Evolutionary conservation across 2,888 invertebrate genomes (phyloP).

Genomic region (Microplitis manilae): DNA sequence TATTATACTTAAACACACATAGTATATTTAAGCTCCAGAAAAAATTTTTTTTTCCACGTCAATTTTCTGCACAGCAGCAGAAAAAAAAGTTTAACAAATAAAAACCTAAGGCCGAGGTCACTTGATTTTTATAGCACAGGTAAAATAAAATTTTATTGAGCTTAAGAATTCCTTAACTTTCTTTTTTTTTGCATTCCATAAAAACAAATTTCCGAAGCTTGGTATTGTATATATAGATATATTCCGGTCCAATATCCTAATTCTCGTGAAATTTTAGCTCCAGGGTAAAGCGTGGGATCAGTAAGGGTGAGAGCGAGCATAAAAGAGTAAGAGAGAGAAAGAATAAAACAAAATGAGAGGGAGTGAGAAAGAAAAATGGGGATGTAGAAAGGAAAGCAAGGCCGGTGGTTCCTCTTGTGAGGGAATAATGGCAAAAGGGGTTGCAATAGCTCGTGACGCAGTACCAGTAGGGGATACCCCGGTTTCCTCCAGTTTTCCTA

Average conservation of each 20-base stretch:
- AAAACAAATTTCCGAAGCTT: neutral
- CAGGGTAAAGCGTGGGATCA: constrained; percentile 28
- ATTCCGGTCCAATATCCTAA: constrained; percentile 30
- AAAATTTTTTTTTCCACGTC: neutral
- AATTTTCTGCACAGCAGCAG: constrained; percentile 13
- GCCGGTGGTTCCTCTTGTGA: constrained; percentile 42
- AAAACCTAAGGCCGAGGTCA: neutral
- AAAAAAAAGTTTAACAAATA: constrained; percentile 12
- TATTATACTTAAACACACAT: constrained; percentile 21
- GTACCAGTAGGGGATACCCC: constrained; percentile 50
- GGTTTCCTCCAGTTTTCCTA: neutral
- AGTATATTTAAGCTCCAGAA: neutral
- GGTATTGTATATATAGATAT: neutral
- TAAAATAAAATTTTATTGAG: neutral
- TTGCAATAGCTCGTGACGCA: constrained; percentile 66
- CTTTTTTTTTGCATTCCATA: neutral
- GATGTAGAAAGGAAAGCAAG: neutral
- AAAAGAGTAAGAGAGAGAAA: neutral
- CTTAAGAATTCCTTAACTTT: neutral
- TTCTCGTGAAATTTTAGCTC: constrained; percentile 53
- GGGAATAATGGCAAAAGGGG: constrained; percentile 59
- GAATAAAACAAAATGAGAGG: neutral
- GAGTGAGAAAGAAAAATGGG: neutral
- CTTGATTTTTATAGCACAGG: neutral
- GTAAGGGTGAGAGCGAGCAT: neutral